Base-by-base conservation (phyloP, 2,888 invertebrate genomes). In the Capitulum mitella region DNA sequence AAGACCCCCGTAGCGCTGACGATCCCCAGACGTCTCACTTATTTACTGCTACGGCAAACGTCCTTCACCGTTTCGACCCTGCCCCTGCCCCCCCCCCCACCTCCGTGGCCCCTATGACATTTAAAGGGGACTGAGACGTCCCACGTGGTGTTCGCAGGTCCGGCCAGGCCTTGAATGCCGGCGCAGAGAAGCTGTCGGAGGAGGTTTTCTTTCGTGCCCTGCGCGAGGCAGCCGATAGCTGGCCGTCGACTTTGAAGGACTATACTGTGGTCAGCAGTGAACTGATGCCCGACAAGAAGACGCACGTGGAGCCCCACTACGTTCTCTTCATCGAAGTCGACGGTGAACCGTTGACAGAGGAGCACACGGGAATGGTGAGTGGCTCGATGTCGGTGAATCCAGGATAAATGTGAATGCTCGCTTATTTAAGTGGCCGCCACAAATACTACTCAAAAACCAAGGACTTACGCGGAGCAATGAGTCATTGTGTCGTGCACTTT, bases 181-280 rank as follows among this genome's bases (percentile, higher is more conserved):
- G 84, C 81, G 85, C 85, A 80, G 86, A 86, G 83, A 86, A 86
- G 82, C 84, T 84, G 5, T 84, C 85, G 0, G 85, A 86, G 81
- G 80, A 82, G 12, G 81, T 83, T 43, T 84, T 86, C 80, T 85
- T 84, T 79, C 81, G 83, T 43, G 83, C 84, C 6, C 80, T 86
- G 78, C 81, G 77, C n/a, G 78, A 78, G 10, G 81, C 83, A 10
- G 78, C 82, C 12, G 78, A 81, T 8, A 79, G 81, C 14, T 82
- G 81, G 74, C 81, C 85, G 76, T 81, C 82, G 1, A 2, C 16
- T 1, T 37, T 64, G 34, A 34, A 37, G 64, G 85, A 85, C 80
- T 85, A 85, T 80, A 84, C 84, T 78, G 84, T 84, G 82, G 82
- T 83, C 34, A 85, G 84, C 80, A 84, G 84, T 79, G 78, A 84